Conservation (phyloP, 2,113 vertebrate species). For the Lanius ludovicianus region DNA sequence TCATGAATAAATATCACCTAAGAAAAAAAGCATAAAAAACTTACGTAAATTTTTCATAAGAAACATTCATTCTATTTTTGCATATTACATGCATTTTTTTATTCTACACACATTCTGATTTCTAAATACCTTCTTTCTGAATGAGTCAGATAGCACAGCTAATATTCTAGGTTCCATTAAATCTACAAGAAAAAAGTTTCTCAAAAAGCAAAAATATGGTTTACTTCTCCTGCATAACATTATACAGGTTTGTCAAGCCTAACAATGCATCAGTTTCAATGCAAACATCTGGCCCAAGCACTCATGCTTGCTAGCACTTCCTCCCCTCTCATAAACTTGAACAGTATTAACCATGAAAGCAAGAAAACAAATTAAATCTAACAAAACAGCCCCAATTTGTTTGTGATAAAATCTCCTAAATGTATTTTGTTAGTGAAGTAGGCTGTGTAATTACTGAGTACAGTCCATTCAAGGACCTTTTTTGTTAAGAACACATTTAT, state of each 20-base stretch:
- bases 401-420: neutral
- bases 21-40: neutral
- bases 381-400: neutral
- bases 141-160: neutral
- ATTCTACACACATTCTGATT: neutral
- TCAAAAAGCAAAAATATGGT: neutral
- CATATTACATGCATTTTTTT: neutral
- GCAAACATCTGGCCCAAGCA: neutral
- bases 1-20: constrained; percentile 84
- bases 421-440: neutral
- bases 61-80: neutral
- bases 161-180: neutral
- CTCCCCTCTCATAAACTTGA: neutral
- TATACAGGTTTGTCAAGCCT: neutral
- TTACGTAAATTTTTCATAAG: neutral
- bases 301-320: neutral
- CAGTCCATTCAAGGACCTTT: neutral
- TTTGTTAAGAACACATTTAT: neutral
- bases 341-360: neutral
- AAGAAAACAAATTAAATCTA: neutral
- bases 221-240: neutral
- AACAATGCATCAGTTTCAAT: neutral
- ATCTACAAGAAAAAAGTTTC: neutral
- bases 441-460: neutral
- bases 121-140: neutral